phyloP scores from a whole-genome alignment of 1,140 invertebrate species.

The Aphaenogaster ashmeadi region DNA sequence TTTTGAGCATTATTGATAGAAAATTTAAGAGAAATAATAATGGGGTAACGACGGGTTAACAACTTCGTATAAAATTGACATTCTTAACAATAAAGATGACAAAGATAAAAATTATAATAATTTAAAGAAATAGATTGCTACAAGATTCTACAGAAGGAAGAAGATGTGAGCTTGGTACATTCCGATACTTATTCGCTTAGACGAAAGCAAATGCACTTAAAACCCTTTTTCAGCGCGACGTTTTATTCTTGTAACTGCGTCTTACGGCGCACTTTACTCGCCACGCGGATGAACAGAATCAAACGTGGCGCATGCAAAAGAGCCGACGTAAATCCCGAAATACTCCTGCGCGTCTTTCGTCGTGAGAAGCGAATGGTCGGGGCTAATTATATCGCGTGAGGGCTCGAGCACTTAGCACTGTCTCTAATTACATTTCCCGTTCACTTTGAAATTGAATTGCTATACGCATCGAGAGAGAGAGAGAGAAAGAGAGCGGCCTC shows the following conservation, averaged over 20 bases:
- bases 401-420: conserved; percentile 47
- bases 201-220: background rate
- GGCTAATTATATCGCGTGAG: conserved; percentile 57
- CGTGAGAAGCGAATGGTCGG: conserved; percentile 13
- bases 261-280: background rate
- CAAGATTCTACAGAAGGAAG: background rate
- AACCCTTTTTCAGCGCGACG: background rate
- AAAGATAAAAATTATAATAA: background rate
- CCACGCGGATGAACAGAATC: conserved; percentile 6
- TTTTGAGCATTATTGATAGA: conserved; percentile 2
- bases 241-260: background rate
- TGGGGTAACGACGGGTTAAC: background rate
- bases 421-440: conserved; percentile 65
- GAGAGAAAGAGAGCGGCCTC: background rate
- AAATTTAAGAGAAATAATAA: background rate
- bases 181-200: background rate
- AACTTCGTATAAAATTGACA: background rate
- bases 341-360: conserved; percentile 7
- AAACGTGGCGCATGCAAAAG: conserved; percentile 11
- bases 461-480: conserved; percentile 6
- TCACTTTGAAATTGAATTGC: conserved; percentile 60
- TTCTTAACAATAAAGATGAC: background rate
- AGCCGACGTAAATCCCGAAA: conserved; percentile 36
- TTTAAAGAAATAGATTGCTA: background rate
- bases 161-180: background rate